Conservation (phyloP, 2,113 vertebrate species). For the Neogale vison region DNA sequence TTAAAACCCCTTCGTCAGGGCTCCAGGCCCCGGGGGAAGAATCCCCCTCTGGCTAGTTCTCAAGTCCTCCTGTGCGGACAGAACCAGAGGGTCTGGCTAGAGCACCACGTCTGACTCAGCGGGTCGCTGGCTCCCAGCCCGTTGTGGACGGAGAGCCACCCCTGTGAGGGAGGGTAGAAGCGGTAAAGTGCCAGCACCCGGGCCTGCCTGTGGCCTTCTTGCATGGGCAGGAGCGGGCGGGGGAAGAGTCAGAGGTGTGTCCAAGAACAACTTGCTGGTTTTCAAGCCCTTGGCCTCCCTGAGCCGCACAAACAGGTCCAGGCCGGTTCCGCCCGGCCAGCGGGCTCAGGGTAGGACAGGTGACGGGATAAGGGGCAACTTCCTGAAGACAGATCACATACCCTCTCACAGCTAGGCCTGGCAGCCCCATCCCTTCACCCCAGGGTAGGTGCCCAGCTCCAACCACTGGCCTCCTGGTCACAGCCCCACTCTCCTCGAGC, state of each 20-base stretch:
- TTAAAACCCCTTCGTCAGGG: fast-evolving
- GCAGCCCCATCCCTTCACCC: too few relatives aligned
- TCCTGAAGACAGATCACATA: not conserved
- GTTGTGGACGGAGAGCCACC: too few relatives aligned
- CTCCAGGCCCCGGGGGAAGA: not conserved
- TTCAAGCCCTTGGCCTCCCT: not conserved
- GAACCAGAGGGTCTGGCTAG: not conserved
- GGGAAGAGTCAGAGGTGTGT: not conserved
- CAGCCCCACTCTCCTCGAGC: too few relatives aligned
- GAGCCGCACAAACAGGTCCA: slow-evolving; percentile 17
- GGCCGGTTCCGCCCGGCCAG: slow-evolving; percentile 5
- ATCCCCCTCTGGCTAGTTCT: not conserved
- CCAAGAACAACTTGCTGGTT: not conserved
- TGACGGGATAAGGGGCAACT: not conserved
- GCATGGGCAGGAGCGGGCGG: fast-evolving
- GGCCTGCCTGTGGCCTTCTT: not conserved
- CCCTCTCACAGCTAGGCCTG: not conserved
- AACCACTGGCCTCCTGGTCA: not conserved
- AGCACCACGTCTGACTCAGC: not conserved
- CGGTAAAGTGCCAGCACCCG: fast-evolving
- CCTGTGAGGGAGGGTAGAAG: fast-evolving
- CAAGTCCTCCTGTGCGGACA: fast-evolving
- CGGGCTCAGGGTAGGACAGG: not conserved
- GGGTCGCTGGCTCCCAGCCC: not conserved
- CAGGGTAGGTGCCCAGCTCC: not conserved